A percentile compares a stretch with the other conserved stretches of the same genome.
These are phyloP conservation scores for Lepilemur ruficaudatus DNA, from an alignment of 2,797 vertebrate species.

Conservation along the genomic window DNA sequence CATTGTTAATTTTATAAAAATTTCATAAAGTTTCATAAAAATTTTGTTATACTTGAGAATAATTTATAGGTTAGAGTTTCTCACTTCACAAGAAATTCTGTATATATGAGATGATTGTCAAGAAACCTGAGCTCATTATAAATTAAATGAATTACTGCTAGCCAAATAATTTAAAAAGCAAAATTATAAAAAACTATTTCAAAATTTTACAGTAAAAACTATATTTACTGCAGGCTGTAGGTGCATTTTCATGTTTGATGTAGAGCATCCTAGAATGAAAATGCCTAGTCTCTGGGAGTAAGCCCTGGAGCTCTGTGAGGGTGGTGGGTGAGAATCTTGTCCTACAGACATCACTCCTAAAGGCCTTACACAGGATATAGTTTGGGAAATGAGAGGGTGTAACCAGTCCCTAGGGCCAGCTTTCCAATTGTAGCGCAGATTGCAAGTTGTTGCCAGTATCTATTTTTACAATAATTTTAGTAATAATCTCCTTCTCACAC, in stretches of 20 bases:
- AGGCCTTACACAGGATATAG: not conserved
- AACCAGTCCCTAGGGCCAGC: not conserved
- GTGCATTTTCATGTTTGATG: not conserved
- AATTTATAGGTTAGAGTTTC: not conserved
- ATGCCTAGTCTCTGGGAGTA: not conserved
- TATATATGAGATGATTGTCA: not conserved
- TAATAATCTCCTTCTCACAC: not conserved
- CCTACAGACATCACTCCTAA: not conserved
- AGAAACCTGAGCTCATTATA: not conserved
- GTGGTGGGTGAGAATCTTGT: not conserved
- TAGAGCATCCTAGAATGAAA: not conserved
- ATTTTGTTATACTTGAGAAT: not conserved
- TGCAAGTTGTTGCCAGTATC: not conserved
- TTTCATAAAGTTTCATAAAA: not conserved
- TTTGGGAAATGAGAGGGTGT: not conserved
- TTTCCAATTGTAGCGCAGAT: not conserved
- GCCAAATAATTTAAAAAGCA: conserved; percentile 1
- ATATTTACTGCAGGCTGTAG: not conserved
- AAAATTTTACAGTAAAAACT: not conserved
- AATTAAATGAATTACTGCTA: not conserved
- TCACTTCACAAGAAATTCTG: not conserved
- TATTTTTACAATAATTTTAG: not conserved
- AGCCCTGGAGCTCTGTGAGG: not conserved
- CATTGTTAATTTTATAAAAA: not conserved
- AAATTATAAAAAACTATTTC: not conserved